These are phyloP conservation scores for Leptinotarsa defecta DNA, from an alignment of 1,140 invertebrate genomes.

Conservation along the genomic window DNA sequence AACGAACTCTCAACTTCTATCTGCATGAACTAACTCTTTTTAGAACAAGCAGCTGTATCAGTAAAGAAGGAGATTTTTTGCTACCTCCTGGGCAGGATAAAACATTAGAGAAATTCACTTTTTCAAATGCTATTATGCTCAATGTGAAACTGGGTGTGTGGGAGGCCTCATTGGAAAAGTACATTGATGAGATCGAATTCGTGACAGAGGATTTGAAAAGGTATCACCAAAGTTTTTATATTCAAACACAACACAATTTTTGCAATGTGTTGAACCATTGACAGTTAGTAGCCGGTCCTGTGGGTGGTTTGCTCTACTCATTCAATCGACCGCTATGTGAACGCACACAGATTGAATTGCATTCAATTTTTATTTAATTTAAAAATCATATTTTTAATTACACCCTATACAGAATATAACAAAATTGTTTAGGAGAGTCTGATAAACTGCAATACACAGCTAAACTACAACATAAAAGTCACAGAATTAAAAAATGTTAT, in stretches of 20 bases:
- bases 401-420: too few species aligned
- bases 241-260: too few species aligned
- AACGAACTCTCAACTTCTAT: not conserved
- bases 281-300: too few species aligned
- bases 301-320: too few species aligned
- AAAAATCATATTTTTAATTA: not conserved
- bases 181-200: constrained; percentile 80
- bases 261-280: too few species aligned
- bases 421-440: too few species aligned
- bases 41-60: constrained; percentile 55
- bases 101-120: constrained; percentile 75
- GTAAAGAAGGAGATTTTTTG: constrained; percentile 48
- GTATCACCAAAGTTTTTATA: constrained; percentile 9
- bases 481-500: too few species aligned
- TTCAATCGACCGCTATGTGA: too few species aligned
- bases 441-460: too few species aligned
- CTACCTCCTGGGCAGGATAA: constrained; percentile 54
- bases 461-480: too few species aligned
- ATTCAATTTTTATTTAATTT: constrained; percentile 17
- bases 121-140: constrained; percentile 88
- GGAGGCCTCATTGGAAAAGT: constrained; percentile 83
- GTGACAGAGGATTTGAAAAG: constrained; percentile 80
- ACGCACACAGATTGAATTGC: not conserved
- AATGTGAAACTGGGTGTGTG: constrained; percentile 92
- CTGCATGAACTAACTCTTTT: constrained; percentile 37